Base-by-base conservation (phyloP, 2,888 invertebrate genomes). In the Spialia ferax region DNA sequence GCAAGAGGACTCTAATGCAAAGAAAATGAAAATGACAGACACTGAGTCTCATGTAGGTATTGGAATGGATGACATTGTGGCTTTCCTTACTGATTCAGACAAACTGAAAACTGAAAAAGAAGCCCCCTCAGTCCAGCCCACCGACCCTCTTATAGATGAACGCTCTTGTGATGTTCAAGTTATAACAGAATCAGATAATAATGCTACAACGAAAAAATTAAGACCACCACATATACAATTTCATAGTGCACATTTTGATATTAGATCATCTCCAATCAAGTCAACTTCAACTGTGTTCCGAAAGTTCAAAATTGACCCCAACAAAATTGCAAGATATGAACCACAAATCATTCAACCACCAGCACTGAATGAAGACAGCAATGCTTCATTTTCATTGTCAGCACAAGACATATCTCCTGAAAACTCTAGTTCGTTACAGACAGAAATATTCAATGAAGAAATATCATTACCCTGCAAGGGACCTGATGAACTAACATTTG, bases 241-340 rank as follows among this genome's bases (percentile, higher is more conserved):
- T 68, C 88, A 89, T 70, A 92, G 93, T 70, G 77, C 93, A 50
- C 92, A 93, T 77, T 93, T 93, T 61, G 92, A 93, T 73, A 91
- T 93, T 56, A 75, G 92, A 68, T 93, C 93, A 1, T 93, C 93
- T 2, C 93, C 93, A 1, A 92, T 93, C 63, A 93, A 93, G 77
- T 80, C 90, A 8, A 86, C 90, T 0, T 86, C 92, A 0, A 84
- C 89, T 13, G 80, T 87, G n/a, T 92, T 92, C 64, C 82, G 83
- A 35, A 92, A 90, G 73, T 91, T 93, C 70, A 92, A 91, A 79
- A 90, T 93, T 22, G 83, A 88, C 70, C 87, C 91, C 1, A 87
- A 88, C 62, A 86, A 89, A 71, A 78, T 91, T 71, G 81, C 86
- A 1, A 88, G 86, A 74, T 88, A 85, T 71, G 86, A 91, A 69